A percentile compares a stretch with the other conserved stretches of the same genome.
These are phyloP conservation scores for Charanyca ferruginea DNA, from an alignment of 2,888 invertebrate genomes.

Conservation along the genomic window DNA sequence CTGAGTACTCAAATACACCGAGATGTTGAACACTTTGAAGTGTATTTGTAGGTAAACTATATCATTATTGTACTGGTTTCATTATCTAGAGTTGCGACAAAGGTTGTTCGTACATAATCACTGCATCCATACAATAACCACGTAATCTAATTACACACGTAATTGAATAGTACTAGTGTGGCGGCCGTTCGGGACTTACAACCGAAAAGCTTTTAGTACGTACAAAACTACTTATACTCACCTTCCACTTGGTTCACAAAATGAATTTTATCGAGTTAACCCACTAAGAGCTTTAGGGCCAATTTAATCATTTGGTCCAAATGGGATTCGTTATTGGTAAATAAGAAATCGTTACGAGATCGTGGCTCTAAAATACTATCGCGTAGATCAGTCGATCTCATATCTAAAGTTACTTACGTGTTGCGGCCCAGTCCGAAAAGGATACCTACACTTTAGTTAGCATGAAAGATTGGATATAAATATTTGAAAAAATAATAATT, in stretches of 20 bases:
- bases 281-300: constrained; percentile 75
- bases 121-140: constrained; percentile 46
- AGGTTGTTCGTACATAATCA: constrained; percentile 39
- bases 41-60: constrained; percentile 20
- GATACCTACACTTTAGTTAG: background rate
- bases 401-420: background rate
- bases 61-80: constrained; percentile 28
- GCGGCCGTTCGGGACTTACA: constrained; percentile 71
- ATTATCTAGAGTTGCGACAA: constrained; percentile 26
- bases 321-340: constrained; percentile 64
- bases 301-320: constrained; percentile 77
- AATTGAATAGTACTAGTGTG: constrained; percentile 75
- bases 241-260: constrained; percentile 75
- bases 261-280: constrained; percentile 82
- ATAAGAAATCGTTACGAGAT: constrained; percentile 45
- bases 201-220: constrained; percentile 80
- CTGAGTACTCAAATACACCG: constrained; percentile 4
- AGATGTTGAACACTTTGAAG: constrained; percentile 17
- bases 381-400: background rate
- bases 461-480: background rate
- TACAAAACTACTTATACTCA: constrained; percentile 79
- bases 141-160: constrained; percentile 72
- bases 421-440: background rate
- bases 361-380: constrained; percentile 23
- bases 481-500: constrained; percentile 4